These are phyloP conservation scores for Toxotes lorentzi DNA, from an alignment of 2,797 vertebrate species.

Conservation along the genomic window DNA sequence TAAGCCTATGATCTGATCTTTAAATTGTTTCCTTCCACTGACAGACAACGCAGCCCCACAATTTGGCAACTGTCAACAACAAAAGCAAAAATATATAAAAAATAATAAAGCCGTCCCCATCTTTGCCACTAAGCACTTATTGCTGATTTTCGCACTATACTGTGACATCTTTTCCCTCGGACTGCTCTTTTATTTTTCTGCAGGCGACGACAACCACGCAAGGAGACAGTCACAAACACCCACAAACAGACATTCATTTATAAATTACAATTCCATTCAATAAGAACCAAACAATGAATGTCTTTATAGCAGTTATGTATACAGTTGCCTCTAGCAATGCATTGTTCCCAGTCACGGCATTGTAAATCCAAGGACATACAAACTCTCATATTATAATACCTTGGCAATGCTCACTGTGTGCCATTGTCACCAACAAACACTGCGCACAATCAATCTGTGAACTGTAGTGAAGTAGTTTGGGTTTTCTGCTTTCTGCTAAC, in stretches of 20 bases:
- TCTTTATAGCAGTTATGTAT: conserved; percentile 44
- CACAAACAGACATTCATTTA: conserved; percentile 27
- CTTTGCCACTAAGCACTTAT: not conserved
- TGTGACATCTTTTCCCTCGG: not conserved
- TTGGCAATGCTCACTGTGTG: conserved; percentile 43
- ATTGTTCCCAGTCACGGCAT: conserved; percentile 52
- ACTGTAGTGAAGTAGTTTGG: conserved; percentile 21
- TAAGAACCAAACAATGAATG: conserved; percentile 37
- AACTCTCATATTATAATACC: conserved; percentile 28
- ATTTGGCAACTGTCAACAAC: not conserved
- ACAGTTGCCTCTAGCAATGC: conserved; percentile 33
- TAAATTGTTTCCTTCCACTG: not conserved
- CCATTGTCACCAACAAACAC: conserved; percentile 46
- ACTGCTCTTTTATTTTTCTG: not conserved
- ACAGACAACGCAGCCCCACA: not conserved
- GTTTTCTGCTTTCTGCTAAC: conserved; percentile 29
- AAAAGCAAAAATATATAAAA: not conserved
- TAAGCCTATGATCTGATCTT: not conserved
- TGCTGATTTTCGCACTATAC: not conserved
- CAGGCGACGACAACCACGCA: too few species aligned
- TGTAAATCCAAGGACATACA: conserved; percentile 54
- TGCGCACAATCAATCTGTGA: conserved; percentile 28
- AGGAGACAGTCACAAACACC: conserved; percentile 3
- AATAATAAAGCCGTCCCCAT: not conserved
- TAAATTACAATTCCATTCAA: conserved; percentile 35